Evolutionary conservation across 2,888 invertebrate genomes (phyloP), one percentile per base, ranked within the genome.

Genomic region (Pollenia griseotomentosa): DNA sequence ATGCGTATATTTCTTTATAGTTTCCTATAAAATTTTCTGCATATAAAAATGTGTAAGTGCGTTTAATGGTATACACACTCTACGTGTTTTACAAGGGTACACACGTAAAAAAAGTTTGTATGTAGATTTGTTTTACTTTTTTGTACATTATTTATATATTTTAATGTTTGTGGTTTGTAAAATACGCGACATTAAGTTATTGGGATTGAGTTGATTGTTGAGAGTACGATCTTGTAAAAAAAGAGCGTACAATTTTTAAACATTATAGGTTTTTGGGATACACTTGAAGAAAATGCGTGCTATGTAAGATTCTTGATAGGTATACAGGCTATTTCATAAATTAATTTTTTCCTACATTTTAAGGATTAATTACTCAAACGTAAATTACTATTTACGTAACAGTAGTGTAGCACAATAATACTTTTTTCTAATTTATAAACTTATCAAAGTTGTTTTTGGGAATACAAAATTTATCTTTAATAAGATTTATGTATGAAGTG

Each of bases 111-210:
- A 44, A 23, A 12, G 12, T 19, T 33, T 16, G 59, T 42, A 70
- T 70, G 71, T 68, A 71, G 46, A 65, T 55, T 65, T 46, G 33
- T 44, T 61, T 61, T 51, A 8, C 14, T 75, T 46, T 46, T 61
- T 61, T 42, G 42, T 63, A 71, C 48, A 42, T 71, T 63, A 53
- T 71, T 70, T 61, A 71, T 51, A 63, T 16, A 79, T 80, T 61
- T 59, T 55, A 42, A 63, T 70, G 51, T 78, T 16, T 57, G 33
- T 53, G 42, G 6, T 57, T 63, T 48, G 19, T 66, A 68, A 82
- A 66, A 75, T 75, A 46, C 53, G 75, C 59, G 68, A 82, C 75
- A 75, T 82, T 61, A 75, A 53, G 75, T 75, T 83, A 68, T 70
- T 70, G 42, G 44, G 12, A 51, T 53, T 53, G 53, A 68, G 51